Conservation (phyloP, 2,797 vertebrate genomes). For the Acipenser transmontanus region DNA sequence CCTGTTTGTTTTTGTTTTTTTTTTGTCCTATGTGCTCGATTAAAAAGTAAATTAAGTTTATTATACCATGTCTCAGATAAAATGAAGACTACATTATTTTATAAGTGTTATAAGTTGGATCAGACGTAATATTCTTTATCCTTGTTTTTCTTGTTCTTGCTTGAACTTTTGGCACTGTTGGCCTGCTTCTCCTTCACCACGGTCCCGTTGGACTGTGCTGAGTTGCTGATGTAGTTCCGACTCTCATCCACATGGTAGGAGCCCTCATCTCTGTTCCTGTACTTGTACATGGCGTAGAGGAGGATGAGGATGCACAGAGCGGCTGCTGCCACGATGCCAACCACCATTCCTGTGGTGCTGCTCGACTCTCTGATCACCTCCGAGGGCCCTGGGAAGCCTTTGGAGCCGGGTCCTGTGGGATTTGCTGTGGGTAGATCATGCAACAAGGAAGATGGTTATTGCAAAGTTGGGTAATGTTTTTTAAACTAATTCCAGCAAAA, state of each 20-base stretch:
- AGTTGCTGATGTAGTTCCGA: conserved; percentile 99
- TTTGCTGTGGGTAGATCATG: conserved; percentile 64
- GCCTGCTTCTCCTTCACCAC: conserved; percentile 96
- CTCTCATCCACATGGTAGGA: conserved; percentile 97
- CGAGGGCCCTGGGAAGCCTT: conserved; percentile 72
- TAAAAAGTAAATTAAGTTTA: conserved; percentile 85
- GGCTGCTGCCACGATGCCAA: conserved; percentile 89
- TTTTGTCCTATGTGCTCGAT: conserved; percentile 66
- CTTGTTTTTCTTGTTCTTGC: conserved; percentile 99
- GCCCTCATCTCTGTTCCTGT: conserved; percentile 94
- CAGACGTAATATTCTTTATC: conserved; percentile 99
- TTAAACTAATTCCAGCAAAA: no score
- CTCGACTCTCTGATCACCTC: conserved; percentile 91
- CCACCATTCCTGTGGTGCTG: conserved; percentile 97
- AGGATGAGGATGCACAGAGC: conserved; percentile 97
- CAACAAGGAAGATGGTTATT: background rate
- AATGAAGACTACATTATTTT: conserved; percentile 78
- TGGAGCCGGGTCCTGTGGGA: conserved; percentile 77
- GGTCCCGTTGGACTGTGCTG: conserved; percentile 92
- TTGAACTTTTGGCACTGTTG: conserved; percentile 90
- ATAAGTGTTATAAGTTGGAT: conserved; percentile 77
- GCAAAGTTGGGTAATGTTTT: background rate
- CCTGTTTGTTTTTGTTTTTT: conserved; percentile 35
- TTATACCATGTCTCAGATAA: conserved; percentile 76
- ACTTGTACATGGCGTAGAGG: conserved; percentile 98